Evolutionary conservation across 2,888 invertebrate genomes (phyloP), one percentile per base, ranked within the genome.

Genomic region (Drosophila picticornis): DNA sequence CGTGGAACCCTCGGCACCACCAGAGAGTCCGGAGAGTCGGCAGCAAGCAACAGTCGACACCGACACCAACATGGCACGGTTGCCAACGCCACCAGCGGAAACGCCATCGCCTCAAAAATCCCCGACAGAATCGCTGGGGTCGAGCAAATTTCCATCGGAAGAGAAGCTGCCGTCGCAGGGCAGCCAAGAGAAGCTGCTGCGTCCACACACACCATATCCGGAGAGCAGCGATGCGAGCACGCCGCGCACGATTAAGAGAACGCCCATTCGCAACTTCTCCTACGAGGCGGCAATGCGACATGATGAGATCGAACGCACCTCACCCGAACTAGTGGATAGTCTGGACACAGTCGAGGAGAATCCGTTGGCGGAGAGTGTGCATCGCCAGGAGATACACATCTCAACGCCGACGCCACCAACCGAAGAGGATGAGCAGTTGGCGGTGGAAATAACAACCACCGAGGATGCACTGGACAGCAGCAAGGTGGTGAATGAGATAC

Each of bases 141-240:
- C 91, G 1, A 84, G 72, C 6, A 86, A 79, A 25, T 90, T 90
- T 2, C 53, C 61, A 4, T 71, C 90, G 27, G 84, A 88, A 50
- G 88, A 65, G 57, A 81, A 64, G 69, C 56, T 29, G 65, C 76
- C 16, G 6, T 22, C 62, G 0, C 51, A 51, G 69, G 69, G n/a
- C 65, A 86, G 53, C 22, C 87, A 16, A 50, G 91, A 91, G 3
- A 90, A 89, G 29, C 77, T 83, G 7, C 57, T 90, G 16, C 91
- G 93, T 11, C 93, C 93, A 1, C 88, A 81, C 27, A 93, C 93
- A 4, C 93, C 93, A 1, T 93, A 91, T 43, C 93, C 93, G 2
- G 92, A 92, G 19, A 88, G 82, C 62, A 91, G 90, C 64, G 70
- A 80, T 50, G 62, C 76, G 5, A 85, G 81, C 63, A 90, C 90